Percentiles rank a stretch among this genome's conserved stretches.
Evolutionary conservation across 2,888 invertebrate genomes (phyloP).

Genomic region (Diachrysia chrysitis): DNA sequence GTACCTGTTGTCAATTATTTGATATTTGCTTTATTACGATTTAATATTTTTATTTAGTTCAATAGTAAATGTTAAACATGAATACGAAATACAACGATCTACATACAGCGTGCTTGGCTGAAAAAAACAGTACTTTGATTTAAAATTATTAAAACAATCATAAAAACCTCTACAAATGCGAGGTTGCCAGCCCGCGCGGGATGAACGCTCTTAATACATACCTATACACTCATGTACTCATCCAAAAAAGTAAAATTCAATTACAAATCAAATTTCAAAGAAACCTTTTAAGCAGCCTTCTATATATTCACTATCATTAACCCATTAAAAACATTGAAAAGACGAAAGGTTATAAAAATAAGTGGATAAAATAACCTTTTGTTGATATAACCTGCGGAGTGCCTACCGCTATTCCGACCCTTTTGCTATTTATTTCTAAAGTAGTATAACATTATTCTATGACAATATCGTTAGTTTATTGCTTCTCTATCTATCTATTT

Average conservation of each 20-base stretch:
- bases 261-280: not conserved
- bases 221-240: too few species aligned
- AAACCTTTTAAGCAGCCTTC: not conserved
- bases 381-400: slow-evolving; percentile 9
- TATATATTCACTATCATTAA: slow-evolving; percentile 10
- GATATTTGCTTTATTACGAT: too few species aligned
- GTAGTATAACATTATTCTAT: slow-evolving; percentile 27
- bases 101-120: too few species aligned
- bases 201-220: too few species aligned
- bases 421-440: slow-evolving; percentile 44
- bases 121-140: too few species aligned
- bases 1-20: too few species aligned
- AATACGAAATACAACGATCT: too few species aligned
- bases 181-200: too few species aligned
- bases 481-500: slow-evolving; percentile 14
- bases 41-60: too few species aligned
- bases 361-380: slow-evolving; percentile 16
- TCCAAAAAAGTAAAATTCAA: not conserved
- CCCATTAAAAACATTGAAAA: slow-evolving; percentile 19
- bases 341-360: slow-evolving; percentile 14
- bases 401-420: slow-evolving; percentile 23
- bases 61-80: too few species aligned
- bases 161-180: too few species aligned
- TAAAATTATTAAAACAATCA: too few species aligned
- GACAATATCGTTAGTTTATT: slow-evolving; percentile 40